Conservation (phyloP, 2,888 invertebrate species). For the Dermolepida albohirtum region DNA sequence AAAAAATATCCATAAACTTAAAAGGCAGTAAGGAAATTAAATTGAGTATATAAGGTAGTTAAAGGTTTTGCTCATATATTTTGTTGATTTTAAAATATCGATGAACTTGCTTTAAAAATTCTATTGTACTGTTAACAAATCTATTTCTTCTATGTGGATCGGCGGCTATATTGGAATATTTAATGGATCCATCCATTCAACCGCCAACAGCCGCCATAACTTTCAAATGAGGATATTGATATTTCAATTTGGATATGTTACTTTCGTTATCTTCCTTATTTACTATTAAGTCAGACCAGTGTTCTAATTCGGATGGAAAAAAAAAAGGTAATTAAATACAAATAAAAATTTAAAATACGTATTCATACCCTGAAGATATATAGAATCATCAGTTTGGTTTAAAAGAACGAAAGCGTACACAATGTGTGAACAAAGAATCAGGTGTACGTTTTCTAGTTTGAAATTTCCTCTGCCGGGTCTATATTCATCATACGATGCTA, state of each 20-base stretch:
- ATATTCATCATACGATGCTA: slow-evolving; percentile 85
- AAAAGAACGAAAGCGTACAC: slow-evolving; percentile 88
- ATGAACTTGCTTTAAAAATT: slow-evolving; percentile 72
- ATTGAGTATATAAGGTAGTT: no score
- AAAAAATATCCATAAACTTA: no score
- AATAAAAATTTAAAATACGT: slow-evolving; percentile 1
- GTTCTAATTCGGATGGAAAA: slow-evolving; percentile 67
- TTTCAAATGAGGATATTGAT: slow-evolving; percentile 77
- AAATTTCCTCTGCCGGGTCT: slow-evolving; percentile 75
- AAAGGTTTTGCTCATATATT: no score
- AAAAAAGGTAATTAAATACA: slow-evolving; percentile 31
- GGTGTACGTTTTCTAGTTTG: slow-evolving; percentile 75
- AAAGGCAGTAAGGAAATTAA: no score
- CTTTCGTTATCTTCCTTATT: slow-evolving; percentile 80
- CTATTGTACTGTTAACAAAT: slow-evolving; percentile 78
- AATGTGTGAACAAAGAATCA: slow-evolving; percentile 82
- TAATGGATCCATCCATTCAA: slow-evolving; percentile 89
- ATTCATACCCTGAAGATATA: slow-evolving; percentile 75
- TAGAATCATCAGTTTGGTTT: slow-evolving; percentile 73
- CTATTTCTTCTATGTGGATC: slow-evolving; percentile 71
- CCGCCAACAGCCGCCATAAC: slow-evolving; percentile 85
- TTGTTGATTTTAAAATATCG: no score
- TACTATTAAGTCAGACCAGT: slow-evolving; percentile 81
- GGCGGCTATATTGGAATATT: slow-evolving; percentile 78
- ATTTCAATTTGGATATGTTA: slow-evolving; percentile 67